Evolutionary conservation across 1,140 invertebrate species (phyloP).

Genomic region (Papilio glaucus): DNA sequence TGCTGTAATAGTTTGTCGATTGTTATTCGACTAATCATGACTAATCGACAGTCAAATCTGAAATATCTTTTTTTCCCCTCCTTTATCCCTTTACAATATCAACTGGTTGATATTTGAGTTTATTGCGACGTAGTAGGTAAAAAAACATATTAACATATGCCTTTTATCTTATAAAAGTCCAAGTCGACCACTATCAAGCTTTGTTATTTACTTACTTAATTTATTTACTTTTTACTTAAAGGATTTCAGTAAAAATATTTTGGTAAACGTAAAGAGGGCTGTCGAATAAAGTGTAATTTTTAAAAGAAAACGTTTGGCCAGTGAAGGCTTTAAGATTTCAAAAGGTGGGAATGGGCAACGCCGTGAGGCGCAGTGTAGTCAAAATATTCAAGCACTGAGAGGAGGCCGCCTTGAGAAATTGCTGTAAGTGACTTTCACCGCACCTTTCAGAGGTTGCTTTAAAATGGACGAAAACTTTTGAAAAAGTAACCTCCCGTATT

Average conservation of each 20-base stretch:
- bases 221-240: background rate
- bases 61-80: too few relatives aligned
- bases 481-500: conserved; percentile 50
- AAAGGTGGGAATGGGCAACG: conserved; percentile 6
- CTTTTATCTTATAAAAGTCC: background rate
- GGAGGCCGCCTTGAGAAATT: conserved; percentile 45
- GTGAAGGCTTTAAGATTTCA: conserved; percentile 3
- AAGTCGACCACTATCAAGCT: background rate
- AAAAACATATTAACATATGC: too few relatives aligned
- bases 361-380: background rate
- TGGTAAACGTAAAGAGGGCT: conserved; percentile 4
- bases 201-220: background rate
- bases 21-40: too few relatives aligned
- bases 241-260: conserved; percentile 14
- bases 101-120: too few relatives aligned
- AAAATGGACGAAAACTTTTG: conserved; percentile 52
- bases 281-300: conserved; percentile 24
- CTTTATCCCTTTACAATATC: too few relatives aligned
- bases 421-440: conserved; percentile 44
- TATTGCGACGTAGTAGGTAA: too few relatives aligned
- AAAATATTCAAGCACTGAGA: conserved; percentile 18
- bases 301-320: background rate
- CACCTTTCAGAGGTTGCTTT: conserved; percentile 43
- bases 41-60: too few relatives aligned
- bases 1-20: too few relatives aligned